phyloP scores from a whole-genome alignment of 2,113 vertebrate genomes.

The Gasterosteus aculeatus region DNA sequence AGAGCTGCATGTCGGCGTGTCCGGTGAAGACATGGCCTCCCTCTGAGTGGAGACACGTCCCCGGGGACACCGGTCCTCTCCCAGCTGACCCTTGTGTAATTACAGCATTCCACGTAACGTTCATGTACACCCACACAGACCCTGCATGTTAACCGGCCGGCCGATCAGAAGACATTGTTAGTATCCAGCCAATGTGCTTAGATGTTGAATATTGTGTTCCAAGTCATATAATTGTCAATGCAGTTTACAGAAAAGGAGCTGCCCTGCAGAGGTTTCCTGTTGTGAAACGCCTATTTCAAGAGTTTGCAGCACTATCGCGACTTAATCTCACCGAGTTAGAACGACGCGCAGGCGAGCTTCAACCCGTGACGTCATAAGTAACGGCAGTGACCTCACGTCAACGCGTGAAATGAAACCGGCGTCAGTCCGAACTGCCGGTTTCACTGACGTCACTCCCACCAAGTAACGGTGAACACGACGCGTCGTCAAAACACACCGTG shows the following conservation, averaged over 20 bases:
- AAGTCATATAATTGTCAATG: no score
- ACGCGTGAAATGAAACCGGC: neutral
- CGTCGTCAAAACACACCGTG: no score
- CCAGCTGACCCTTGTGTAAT: constrained; percentile 59
- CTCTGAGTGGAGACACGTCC: constrained; percentile 15
- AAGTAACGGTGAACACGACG: no score
- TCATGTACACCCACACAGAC: constrained; percentile 1
- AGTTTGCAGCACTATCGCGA: neutral
- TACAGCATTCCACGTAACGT: constrained; percentile 12
- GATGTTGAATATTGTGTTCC: neutral
- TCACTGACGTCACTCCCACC: neutral
- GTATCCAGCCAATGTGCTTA: neutral
- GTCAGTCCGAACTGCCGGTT: neutral
- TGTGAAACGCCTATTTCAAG: constrained; percentile 20
- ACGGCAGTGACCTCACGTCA: neutral
- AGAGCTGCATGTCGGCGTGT: neutral
- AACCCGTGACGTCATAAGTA: no score
- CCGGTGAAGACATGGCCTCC: constrained; percentile 22
- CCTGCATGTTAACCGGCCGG: neutral
- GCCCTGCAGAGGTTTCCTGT: constrained; percentile 32
- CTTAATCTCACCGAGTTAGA: neutral
- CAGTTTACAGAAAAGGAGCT: neutral
- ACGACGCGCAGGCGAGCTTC: neutral
- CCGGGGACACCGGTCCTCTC: constrained; percentile 32
- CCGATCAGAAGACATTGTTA: neutral